These are phyloP conservation scores for Boloria euphrosyne DNA, from an alignment of 2,888 invertebrate species.

Conservation along the genomic window DNA sequence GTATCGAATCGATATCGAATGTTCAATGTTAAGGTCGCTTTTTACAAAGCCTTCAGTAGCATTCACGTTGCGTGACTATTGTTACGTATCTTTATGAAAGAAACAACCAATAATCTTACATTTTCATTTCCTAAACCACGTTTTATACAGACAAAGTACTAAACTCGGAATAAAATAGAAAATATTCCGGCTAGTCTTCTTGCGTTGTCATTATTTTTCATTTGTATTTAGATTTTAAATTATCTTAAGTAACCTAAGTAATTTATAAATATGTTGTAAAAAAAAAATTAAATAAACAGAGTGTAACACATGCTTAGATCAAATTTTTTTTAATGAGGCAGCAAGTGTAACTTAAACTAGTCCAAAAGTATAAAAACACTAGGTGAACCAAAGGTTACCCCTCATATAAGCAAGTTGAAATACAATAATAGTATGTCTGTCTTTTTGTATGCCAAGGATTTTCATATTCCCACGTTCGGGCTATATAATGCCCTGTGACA, in stretches of 20 bases:
- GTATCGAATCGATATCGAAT: slow-evolving; percentile 35
- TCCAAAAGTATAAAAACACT: too few species aligned
- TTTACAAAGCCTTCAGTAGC: slow-evolving; percentile 21
- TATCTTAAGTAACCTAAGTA: too few species aligned
- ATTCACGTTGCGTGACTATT: slow-evolving; percentile 23
- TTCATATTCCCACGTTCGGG: slow-evolving; percentile 38
- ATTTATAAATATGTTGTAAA: too few species aligned
- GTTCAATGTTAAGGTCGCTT: slow-evolving; percentile 39
- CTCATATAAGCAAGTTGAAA: slow-evolving; percentile 31
- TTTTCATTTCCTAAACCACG: slow-evolving; percentile 14
- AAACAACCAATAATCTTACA: slow-evolving; percentile 7
- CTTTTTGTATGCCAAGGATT: slow-evolving; percentile 42
- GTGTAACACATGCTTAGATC: too few species aligned
- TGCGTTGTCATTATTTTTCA: too few species aligned
- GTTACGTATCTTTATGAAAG: background rate
- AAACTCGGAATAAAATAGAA: too few species aligned
- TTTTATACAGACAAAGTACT: background rate
- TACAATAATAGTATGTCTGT: slow-evolving; percentile 33
- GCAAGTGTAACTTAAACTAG: too few species aligned
- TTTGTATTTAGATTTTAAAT: too few species aligned
- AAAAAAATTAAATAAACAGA: too few species aligned
- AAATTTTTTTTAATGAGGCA: too few species aligned
- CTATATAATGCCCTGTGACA: slow-evolving; percentile 36
- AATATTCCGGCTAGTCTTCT: too few species aligned
- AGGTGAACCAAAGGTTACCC: background rate